Conservation (phyloP, 2,797 vertebrate species). For the Alectoris magna region DNA sequence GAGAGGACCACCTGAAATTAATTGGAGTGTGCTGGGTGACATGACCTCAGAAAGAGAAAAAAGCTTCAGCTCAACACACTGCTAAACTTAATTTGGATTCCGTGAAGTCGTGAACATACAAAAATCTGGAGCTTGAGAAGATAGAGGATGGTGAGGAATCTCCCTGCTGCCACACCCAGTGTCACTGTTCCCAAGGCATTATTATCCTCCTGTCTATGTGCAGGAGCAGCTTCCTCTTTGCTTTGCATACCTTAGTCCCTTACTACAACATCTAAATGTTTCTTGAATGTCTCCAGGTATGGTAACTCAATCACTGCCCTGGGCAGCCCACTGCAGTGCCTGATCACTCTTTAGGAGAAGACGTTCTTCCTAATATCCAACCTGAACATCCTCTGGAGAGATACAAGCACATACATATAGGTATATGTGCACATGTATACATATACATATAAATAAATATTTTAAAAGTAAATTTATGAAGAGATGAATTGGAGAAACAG, state of each 20-base stretch:
- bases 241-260: not conserved
- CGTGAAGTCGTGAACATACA: not conserved
- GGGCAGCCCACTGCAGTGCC: too few relatives aligned
- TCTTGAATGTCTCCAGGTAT: too few relatives aligned
- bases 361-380: too few relatives aligned
- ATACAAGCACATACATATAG: too few relatives aligned
- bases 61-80: not conserved
- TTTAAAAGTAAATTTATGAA: not conserved
- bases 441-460: not conserved
- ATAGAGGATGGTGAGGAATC: not conserved
- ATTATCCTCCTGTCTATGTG: not conserved
- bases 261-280: too few relatives aligned
- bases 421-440: not conserved
- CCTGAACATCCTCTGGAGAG: too few relatives aligned
- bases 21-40: not conserved
- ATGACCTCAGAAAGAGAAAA: not conserved
- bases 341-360: too few relatives aligned
- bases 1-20: not conserved
- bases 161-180: not conserved
- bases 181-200: not conserved
- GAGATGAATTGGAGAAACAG: conserved; percentile 3
- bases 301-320: too few relatives aligned
- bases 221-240: not conserved
- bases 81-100: not conserved
- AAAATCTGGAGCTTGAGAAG: not conserved